phyloP scores from a whole-genome alignment of 1,140 invertebrate species.

The Halictus rubicundus region DNA sequence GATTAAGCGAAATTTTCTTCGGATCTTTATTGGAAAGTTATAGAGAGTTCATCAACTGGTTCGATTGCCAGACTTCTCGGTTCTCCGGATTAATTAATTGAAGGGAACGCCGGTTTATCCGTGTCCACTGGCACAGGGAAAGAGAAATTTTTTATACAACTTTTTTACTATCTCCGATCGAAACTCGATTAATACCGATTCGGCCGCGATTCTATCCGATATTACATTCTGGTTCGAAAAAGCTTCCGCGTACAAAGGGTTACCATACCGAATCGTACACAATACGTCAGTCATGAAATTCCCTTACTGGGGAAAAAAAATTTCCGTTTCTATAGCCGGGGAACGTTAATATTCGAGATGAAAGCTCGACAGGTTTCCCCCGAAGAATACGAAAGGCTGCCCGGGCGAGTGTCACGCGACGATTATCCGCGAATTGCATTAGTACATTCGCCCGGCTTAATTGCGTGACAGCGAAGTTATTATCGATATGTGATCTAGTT shows the following conservation, averaged over 20 bases:
- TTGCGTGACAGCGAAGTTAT: background rate
- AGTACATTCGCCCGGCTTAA: background rate
- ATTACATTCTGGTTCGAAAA: background rate
- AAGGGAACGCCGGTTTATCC: background rate
- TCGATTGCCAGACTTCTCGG: background rate
- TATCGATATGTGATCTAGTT: background rate
- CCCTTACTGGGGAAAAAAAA: conserved; percentile 15
- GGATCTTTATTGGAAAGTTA: too few relatives aligned
- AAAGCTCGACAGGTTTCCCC: conserved; percentile 12
- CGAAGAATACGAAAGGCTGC: background rate
- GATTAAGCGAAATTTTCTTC: too few relatives aligned
- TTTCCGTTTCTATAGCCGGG: conserved; percentile 14
- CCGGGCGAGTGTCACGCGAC: background rate
- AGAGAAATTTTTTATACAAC: background rate
- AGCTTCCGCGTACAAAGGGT: background rate
- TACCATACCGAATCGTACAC: background rate
- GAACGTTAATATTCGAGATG: conserved; percentile 47
- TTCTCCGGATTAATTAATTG: background rate
- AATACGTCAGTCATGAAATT: conserved; percentile 40
- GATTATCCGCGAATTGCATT: conserved; percentile 20
- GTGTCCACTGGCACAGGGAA: background rate
- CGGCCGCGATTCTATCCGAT: background rate
- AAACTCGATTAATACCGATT: conserved; percentile 4
- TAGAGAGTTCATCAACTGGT: background rate
- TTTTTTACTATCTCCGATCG: background rate